Base-by-base conservation (phyloP, 2,113 vertebrate species). In the Pelecanoides urinatrix region DNA sequence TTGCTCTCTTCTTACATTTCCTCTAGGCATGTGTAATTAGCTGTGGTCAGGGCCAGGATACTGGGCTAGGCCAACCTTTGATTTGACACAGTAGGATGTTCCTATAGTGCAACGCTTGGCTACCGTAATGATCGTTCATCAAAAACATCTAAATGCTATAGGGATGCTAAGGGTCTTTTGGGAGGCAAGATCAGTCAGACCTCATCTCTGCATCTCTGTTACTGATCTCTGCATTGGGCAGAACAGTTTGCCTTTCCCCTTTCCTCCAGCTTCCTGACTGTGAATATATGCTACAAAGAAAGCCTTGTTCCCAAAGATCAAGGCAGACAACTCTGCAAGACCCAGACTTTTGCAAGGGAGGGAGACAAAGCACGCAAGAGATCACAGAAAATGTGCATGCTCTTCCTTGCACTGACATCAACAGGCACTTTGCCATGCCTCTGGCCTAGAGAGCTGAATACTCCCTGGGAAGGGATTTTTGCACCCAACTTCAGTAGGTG, bases 401-500 rank as follows among this genome's bases (percentile, higher is more conserved):
- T 88, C 38, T 40, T 90, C 59, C 90, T 59, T 52, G 50, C 10
- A 0, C 58, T 34, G 82, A 0, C 6, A 14, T 0, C 78, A 38
- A 26, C 56, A 40, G 76, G 17, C 3, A 6, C 61, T 55, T 77
- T 16, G 52, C 70, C 22, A 5, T 18, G 10, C 29, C 77, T 32
- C 79, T 78, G 87, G 25, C 59, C 42, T 36, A 45, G 25, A 34
- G 4, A 11, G 55, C 0, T 0, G 52, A 52, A 59, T 4, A 1
- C 4, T 66, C n/a, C 58, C 40, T 27, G 59, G 70, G 23, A 86
- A 72, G 11, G 67, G 36, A 2, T 2, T 68, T 68, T 19, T 66
- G 50, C 67, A 62, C 53, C 82, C 52, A 50, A 0, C 13, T 63
- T 29, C 44, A 58, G 53, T 34, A 10, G 0, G 0, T 7, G 76